phyloP scores from a whole-genome alignment of 2,113 vertebrate genomes.

The Blennius ocellaris region DNA sequence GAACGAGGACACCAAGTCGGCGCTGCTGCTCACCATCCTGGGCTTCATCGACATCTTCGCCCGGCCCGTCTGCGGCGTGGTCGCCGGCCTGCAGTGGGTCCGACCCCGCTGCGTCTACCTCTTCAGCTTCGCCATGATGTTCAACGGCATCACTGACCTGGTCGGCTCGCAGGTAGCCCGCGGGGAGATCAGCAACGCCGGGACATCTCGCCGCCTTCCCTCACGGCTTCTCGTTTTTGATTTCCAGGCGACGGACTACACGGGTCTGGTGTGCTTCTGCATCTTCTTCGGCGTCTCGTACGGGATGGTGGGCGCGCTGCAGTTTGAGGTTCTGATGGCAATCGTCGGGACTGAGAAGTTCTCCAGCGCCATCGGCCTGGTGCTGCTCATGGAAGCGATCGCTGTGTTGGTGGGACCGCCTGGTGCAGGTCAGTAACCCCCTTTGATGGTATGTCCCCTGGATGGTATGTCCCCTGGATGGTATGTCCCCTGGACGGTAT shows the following conservation, averaged over 20 bases:
- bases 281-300: slow-evolving; percentile 98
- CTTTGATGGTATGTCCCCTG: too few species aligned
- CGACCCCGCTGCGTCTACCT: slow-evolving; percentile 93
- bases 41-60: slow-evolving; percentile 96
- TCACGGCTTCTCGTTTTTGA: background rate
- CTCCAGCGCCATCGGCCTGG: slow-evolving; percentile 95
- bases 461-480: too few species aligned
- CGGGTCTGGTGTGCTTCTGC: slow-evolving; percentile 89
- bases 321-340: slow-evolving; percentile 98
- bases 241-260: slow-evolving; percentile 80
- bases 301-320: slow-evolving; percentile 97
- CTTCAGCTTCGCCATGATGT: slow-evolving; percentile 95
- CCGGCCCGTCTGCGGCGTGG: slow-evolving; percentile 88
- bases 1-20: slow-evolving; percentile 88
- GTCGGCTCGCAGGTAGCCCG: slow-evolving; percentile 83
- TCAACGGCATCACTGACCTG: slow-evolving; percentile 93
- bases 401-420: slow-evolving; percentile 95
- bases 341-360: slow-evolving; percentile 94
- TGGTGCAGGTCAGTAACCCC: slow-evolving; percentile 85
- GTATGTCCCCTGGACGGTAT: too few species aligned
- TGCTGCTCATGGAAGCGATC: slow-evolving; percentile 92
- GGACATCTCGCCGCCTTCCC: too few species aligned
- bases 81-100: slow-evolving; percentile 89
- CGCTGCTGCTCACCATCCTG: slow-evolving; percentile 91
- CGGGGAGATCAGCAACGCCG: too few species aligned